A percentile compares a stretch with the other conserved stretches of the same genome.
These are phyloP conservation scores for Mystacornis crossleyi DNA, from an alignment of 2,113 vertebrate species.

Conservation along the genomic window DNA sequence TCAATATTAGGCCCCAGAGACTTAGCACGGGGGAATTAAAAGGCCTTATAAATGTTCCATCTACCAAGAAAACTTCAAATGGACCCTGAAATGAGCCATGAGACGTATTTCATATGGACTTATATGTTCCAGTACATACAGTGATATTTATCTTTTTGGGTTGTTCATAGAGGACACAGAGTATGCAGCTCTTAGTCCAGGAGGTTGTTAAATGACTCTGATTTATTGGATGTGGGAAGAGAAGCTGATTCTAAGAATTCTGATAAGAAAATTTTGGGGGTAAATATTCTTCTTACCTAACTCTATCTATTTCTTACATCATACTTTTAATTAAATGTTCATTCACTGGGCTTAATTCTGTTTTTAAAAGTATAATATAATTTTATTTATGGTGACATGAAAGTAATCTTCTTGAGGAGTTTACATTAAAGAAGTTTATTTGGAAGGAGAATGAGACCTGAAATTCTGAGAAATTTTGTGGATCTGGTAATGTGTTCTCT, in stretches of 20 bases:
- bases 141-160: not conserved
- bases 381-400: not conserved
- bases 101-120: not conserved
- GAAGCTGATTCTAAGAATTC: not conserved
- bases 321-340: not conserved
- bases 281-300: not conserved
- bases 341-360: not conserved
- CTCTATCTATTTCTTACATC: not conserved
- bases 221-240: not conserved
- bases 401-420: not conserved
- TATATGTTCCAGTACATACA: not conserved
- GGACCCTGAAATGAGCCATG: not conserved
- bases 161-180: not conserved
- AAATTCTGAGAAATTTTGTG: not conserved
- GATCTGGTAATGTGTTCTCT: not conserved
- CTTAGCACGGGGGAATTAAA: not conserved
- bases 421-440: not conserved
- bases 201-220: not conserved
- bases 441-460: not conserved
- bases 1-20: not conserved
- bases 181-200: not conserved
- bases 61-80: not conserved
- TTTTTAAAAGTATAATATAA: not conserved
- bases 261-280: too few relatives aligned
- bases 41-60: not conserved